Base-by-base conservation (phyloP, 2,797 vertebrate species). In the Periparus ater region DNA sequence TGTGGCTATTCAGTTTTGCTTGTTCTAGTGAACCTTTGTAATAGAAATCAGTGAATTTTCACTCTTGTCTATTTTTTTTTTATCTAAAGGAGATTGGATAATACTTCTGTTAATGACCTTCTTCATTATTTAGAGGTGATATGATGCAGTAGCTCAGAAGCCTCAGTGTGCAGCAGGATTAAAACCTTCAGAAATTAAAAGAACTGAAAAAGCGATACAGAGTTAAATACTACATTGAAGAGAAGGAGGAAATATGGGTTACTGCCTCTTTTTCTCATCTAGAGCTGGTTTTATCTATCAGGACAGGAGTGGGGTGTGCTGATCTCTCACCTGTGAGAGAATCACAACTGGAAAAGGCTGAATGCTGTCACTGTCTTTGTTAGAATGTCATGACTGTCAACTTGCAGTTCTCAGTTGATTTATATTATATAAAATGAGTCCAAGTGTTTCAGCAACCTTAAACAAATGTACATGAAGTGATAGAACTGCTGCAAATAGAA, bases 1-100 rank as follows among this genome's bases (percentile, higher is more conserved):
- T 93, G 91, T 92, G 73, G 27, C 88, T 89, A 93, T 94, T 96
- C 82, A 95, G 17, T 92, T 92, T 93, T 50, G 32, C 72, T 83
- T 90, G 30, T 95, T 95, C 72, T 70, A 55, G 48, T 75, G 85
- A 91, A 60, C 29, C 21, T 88, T 78, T 94, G 61, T 87, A 47
- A 65, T 45, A 68, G 72, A 89, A 91, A 65, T 77, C 20, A 36
- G 30, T 78, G 79, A 60, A 40, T 80, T 86, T 94, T 88, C n/a
- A 62, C 32, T 68, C 38, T 63, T 87, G 21, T 54, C 40, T 65
- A 36, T 45, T 51, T 45, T 40, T 45, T 48, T 66, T 68, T 29
- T 7, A 27, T 61, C 44, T 70, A 51, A 80, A 77, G n/a, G 44
- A 86, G 44, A 45, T 30, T 73, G 34, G 62, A 60, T 88, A 82